Conservation (phyloP, 2,888 invertebrate genomes). For the Drosophila kuntzei region DNA sequence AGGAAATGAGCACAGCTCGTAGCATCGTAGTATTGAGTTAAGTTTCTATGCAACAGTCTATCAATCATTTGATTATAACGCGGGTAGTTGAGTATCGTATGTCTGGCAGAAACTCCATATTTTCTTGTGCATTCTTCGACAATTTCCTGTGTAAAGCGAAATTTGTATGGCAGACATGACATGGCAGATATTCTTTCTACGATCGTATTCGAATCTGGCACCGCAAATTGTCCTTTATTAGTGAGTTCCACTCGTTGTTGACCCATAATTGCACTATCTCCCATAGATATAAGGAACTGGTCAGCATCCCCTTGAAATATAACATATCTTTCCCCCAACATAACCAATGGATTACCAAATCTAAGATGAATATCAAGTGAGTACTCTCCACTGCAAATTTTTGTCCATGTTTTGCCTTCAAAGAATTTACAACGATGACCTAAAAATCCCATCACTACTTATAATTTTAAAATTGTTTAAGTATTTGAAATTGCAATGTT, state of each 20-base stretch:
- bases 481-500: not conserved
- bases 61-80: not conserved
- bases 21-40: not conserved
- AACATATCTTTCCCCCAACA: not conserved
- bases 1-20: not conserved
- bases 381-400: conserved; percentile 14
- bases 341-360: not conserved
- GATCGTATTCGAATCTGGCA: not conserved
- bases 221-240: not conserved
- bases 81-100: conserved; percentile 4
- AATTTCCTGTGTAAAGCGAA: conserved; percentile 14
- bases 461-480: not conserved
- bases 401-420: conserved; percentile 11
- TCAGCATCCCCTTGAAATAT: conserved; percentile 1
- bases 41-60: not conserved
- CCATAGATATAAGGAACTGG: conserved; percentile 10
- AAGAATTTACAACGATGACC: conserved; percentile 12
- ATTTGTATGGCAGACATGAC: conserved; percentile 8
- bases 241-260: not conserved
- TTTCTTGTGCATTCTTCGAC: conserved; percentile 3
- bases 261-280: not conserved
- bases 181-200: not conserved
- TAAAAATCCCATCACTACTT: not conserved
- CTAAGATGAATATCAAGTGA: not conserved
- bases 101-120: not conserved